Conservation (phyloP, 2,797 vertebrate genomes). For the Hemitrygon akajei region DNA sequence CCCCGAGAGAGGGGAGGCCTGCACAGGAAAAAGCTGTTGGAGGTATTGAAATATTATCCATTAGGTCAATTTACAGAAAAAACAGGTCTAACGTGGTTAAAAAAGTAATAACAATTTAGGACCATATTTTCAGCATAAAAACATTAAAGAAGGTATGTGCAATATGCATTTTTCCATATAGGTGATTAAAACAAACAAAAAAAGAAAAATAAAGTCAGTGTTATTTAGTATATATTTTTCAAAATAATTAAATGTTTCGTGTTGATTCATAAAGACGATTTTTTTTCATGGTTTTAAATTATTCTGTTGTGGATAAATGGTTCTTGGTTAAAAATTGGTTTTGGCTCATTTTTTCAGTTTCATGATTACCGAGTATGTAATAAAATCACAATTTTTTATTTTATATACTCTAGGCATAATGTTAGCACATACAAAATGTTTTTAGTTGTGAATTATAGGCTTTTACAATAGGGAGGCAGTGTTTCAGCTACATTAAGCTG, state of each 20-base stretch:
- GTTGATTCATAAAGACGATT: neutral
- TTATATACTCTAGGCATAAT: neutral
- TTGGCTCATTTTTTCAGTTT: neutral
- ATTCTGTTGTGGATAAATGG: neutral
- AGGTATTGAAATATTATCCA: conserved; percentile 19
- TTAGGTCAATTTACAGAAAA: neutral
- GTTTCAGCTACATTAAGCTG: neutral
- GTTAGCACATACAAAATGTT: neutral
- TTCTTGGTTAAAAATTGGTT: conserved; percentile 5
- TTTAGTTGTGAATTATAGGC: neutral
- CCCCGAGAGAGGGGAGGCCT: conserved; percentile 22
- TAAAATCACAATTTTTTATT: neutral
- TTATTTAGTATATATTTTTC: neutral
- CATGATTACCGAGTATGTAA: neutral
- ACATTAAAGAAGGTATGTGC: neutral
- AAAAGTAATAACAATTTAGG: neutral
- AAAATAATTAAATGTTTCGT: neutral
- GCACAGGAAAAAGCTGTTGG: conserved; percentile 14
- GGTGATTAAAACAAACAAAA: neutral
- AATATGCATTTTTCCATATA: neutral
- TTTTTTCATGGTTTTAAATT: conserved; percentile 1
- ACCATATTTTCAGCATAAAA: neutral
- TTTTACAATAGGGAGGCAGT: neutral
- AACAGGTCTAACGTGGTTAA: neutral
- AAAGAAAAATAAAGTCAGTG: neutral